Evolutionary conservation across 2,888 invertebrate genomes (phyloP).

Genomic region (Norana najaformis): DNA sequence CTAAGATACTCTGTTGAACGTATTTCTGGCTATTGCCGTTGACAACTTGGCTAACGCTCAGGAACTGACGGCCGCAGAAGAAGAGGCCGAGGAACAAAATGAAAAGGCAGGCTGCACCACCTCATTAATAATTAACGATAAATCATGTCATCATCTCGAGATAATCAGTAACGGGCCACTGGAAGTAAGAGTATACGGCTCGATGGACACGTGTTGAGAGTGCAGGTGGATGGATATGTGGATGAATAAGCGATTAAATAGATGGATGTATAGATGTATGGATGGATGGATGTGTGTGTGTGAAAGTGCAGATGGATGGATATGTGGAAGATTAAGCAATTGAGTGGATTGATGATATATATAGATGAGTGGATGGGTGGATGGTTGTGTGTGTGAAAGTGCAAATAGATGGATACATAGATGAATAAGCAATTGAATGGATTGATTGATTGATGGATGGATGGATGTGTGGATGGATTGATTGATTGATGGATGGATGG

Average conservation of each 20-base stretch:
- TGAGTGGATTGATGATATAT: too few relatives aligned
- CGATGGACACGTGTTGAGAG: neutral
- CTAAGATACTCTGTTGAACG: constrained; percentile 91
- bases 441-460: neutral
- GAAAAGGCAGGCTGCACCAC: constrained; percentile 50
- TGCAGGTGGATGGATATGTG: neutral
- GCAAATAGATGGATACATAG: too few relatives aligned
- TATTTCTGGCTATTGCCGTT: constrained; percentile 99
- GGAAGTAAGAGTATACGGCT: neutral
- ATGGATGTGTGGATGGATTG: neutral
- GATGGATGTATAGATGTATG: neutral
- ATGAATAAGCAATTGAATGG: neutral
- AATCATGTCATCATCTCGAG: neutral
- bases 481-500: neutral
- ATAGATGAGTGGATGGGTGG: neutral
- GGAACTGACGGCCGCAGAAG: constrained; percentile 96
- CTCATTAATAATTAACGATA: constrained; percentile 19
- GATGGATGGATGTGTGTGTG: too few relatives aligned
- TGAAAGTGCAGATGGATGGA: too few relatives aligned
- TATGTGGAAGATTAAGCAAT: neutral
- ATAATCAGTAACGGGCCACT: neutral
- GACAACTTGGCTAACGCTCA: constrained; percentile 99
- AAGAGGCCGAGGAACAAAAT: constrained; percentile 68
- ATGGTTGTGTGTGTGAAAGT: too few relatives aligned
- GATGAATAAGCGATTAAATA: too few relatives aligned